Evolutionary conservation across 2,113 vertebrate species (phyloP), one percentile per base, ranked within the genome.

Genomic region (Sterrhoptilus dennistouni): DNA sequence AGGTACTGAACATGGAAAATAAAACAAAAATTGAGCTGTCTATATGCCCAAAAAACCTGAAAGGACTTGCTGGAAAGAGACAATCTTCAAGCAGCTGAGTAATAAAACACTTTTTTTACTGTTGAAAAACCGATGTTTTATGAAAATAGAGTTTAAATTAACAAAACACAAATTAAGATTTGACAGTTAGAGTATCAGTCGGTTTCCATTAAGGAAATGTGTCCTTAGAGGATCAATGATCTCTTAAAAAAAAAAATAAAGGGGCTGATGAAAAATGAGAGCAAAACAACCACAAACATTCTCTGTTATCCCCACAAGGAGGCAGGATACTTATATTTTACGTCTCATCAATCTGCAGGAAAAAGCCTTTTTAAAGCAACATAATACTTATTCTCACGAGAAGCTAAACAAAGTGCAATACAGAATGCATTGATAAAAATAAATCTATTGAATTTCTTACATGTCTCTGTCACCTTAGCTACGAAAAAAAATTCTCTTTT

Each of bases 1-100:
- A 92, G 28, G 49, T 89, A 57, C 98, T 98, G 86, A 77, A 95
- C 96, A 3, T 40, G 22, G 59, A 94, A 82, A 44, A 76, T 14
- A 82, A 31, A 81, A 42, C 8, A 77, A 74, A 88, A 87, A 35
- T 64, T 16, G 87, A 61, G 17, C 2, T 76, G 14, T 59, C 33
- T 57, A 8, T 52, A 21, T 4, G 47, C 2, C 2, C 3, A 40
- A 22, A 25, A 83, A 56, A 33, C 3, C 5, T 22, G 49, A 84
- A 82, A 83, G 12, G 2, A 16, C 3, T 63, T 70, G 16, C 11
- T 68, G 18, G 21, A 81, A 75, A 74, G 61, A 54, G 4, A 69
- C 29, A 9, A 63, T 2, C 2, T 36, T 64, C 16, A 69, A 76
- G 21, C 2, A 79, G 44, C 7, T 50, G 17, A 61, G 29, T 36